phyloP scores from a whole-genome alignment of 2,888 invertebrate species.

The Odontomyia ornata region DNA sequence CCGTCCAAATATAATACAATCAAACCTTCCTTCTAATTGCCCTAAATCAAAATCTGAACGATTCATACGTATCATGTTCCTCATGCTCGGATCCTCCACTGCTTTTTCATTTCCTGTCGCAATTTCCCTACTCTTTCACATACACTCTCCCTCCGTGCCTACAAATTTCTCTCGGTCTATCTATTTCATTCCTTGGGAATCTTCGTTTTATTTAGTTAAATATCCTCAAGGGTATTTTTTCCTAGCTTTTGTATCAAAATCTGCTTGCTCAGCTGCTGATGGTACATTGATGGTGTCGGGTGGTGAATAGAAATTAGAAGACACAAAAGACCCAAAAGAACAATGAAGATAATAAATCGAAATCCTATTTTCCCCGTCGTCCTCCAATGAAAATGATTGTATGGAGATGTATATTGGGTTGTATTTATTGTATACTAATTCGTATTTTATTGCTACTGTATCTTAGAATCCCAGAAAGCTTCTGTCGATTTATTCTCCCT shows the following conservation, averaged over 20 bases:
- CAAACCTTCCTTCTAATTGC: slow-evolving; percentile 4
- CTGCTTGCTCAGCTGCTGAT: slow-evolving; percentile 31
- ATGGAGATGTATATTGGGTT: background rate
- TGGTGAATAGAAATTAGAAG: background rate
- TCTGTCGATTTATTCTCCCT: background rate
- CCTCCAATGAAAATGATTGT: background rate
- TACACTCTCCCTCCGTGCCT: background rate
- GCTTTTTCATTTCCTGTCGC: background rate
- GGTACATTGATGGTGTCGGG: background rate
- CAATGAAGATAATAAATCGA: background rate
- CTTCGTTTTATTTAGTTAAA: slow-evolving; percentile 34
- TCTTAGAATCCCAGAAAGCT: background rate
- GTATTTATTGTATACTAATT: slow-evolving; percentile 15
- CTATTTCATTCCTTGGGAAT: no score
- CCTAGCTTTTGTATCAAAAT: slow-evolving; percentile 39
- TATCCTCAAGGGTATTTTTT: slow-evolving; percentile 46
- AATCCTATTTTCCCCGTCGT: background rate
- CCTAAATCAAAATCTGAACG: slow-evolving; percentile 25
- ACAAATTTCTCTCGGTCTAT: background rate
- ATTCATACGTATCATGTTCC: background rate
- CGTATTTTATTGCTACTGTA: slow-evolving; percentile 36
- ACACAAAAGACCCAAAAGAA: no score
- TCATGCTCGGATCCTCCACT: background rate
- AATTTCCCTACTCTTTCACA: background rate
- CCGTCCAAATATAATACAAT: no score